Percentiles rank a stretch among this genome's conserved stretches.
phyloP scores from a whole-genome alignment of 2,113 vertebrate genomes.

The Microtus ochrogaster region DNA sequence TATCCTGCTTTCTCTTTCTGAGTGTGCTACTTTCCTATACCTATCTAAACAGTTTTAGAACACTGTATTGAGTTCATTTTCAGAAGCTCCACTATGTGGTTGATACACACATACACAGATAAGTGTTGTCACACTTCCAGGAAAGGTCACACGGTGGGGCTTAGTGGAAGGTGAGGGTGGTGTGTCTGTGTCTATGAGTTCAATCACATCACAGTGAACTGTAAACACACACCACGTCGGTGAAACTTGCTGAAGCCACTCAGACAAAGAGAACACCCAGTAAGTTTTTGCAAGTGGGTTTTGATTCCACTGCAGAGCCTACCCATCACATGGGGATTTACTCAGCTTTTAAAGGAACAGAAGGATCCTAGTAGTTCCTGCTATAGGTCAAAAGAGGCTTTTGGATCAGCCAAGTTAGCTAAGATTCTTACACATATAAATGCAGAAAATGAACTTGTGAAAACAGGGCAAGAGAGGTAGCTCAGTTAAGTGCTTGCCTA shows the following conservation, averaged over 20 bases:
- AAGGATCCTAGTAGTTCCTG: constrained; percentile 11
- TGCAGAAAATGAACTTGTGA: background rate
- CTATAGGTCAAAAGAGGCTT: background rate
- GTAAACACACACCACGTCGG: background rate
- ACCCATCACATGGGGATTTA: constrained; percentile 31
- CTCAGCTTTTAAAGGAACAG: constrained; percentile 19
- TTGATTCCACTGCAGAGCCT: background rate
- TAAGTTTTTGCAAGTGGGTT: constrained; percentile 27
- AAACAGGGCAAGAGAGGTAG: background rate
- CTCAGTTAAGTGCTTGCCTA: background rate
- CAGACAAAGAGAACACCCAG: constrained; percentile 43
- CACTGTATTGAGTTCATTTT: background rate
- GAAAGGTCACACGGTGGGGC: background rate
- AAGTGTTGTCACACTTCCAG: constrained; percentile 1
- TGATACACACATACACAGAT: background rate
- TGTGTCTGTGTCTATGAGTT: background rate
- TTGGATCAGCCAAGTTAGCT: background rate
- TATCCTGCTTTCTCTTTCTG: background rate
- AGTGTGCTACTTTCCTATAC: background rate
- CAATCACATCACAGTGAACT: background rate
- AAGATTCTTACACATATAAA: constrained; percentile 2
- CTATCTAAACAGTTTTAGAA: background rate
- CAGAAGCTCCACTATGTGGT: background rate
- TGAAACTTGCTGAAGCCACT: background rate
- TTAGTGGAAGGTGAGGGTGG: accelerated